Evolutionary conservation across 53 echinoderm and acorn worm genomes (phyloP).

Genomic region (Hippasteria phrygiana): DNA sequence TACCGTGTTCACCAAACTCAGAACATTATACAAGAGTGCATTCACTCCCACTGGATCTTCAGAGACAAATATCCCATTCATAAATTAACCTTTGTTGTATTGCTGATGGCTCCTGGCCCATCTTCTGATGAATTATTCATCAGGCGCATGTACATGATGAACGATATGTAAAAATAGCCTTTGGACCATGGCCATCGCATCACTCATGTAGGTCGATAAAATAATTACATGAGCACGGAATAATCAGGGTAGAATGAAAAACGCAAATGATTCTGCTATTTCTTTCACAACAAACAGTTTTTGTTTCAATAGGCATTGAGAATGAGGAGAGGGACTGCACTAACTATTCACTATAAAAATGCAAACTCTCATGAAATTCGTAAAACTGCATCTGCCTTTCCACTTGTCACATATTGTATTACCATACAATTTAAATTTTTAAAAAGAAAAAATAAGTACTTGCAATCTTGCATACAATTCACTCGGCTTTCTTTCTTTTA

Average conservation of each 20-base stretch:
- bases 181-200: not conserved
- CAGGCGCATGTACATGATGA: not conserved
- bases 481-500: too few species aligned
- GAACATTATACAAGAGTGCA: not conserved
- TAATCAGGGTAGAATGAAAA: not conserved
- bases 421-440: too few species aligned
- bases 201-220: not conserved
- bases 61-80: not conserved
- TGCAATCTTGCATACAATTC: too few species aligned
- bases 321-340: too few species aligned
- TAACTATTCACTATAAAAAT: too few species aligned
- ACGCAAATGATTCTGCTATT: not conserved
- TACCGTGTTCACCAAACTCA: not conserved
- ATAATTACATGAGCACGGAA: not conserved
- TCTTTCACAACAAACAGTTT: not conserved
- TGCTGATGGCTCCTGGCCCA: not conserved
- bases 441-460: too few species aligned
- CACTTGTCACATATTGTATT: too few species aligned
- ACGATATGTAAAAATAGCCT: not conserved
- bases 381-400: too few species aligned
- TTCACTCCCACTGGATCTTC: not conserved
- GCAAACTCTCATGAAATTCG: too few species aligned
- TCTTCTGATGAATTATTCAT: slow-evolving; percentile 32
- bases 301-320: too few species aligned
- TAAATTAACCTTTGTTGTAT: slow-evolving; percentile 21